Evolutionary conservation across 2,888 invertebrate species (phyloP).

Genomic region (Noctua fimbriata): DNA sequence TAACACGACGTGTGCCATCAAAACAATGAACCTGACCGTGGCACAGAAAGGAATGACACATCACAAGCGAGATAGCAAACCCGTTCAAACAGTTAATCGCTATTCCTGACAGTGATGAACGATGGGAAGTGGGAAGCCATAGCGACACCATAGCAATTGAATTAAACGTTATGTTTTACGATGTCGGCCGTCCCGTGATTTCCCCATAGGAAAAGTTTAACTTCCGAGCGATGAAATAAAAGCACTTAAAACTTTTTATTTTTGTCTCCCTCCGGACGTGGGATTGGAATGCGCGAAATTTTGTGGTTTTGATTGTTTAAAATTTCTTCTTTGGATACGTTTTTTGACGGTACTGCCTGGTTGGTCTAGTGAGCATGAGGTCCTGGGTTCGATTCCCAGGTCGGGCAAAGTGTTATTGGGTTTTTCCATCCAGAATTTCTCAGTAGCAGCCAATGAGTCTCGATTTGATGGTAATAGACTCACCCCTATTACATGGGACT

Average conservation of each 20-base stretch:
- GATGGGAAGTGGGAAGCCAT: constrained; percentile 26
- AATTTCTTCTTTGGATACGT: background rate
- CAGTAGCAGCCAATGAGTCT: too few relatives aligned
- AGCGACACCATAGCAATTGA: constrained; percentile 32
- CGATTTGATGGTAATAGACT: too few relatives aligned
- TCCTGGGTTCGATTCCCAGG: too few relatives aligned
- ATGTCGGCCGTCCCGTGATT: constrained; percentile 28
- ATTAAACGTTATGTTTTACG: constrained; percentile 40
- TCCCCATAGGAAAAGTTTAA: constrained; percentile 50
- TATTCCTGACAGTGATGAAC: constrained; percentile 50
- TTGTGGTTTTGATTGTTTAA: constrained; percentile 9
- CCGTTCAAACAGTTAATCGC: constrained; percentile 54
- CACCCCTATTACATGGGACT: too few relatives aligned
- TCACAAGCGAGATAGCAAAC: constrained; percentile 38
- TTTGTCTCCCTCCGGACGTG: constrained; percentile 11
- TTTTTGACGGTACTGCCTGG: background rate
- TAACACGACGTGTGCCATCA: constrained; percentile 20
- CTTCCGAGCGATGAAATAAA: constrained; percentile 49
- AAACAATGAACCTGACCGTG: constrained; percentile 44
- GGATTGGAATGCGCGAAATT: constrained; percentile 11
- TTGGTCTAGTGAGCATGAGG: too few relatives aligned
- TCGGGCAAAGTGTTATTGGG: too few relatives aligned
- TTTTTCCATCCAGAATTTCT: too few relatives aligned
- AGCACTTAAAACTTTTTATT: constrained; percentile 60
- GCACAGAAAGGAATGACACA: constrained; percentile 41